phyloP scores from a whole-genome alignment of 2,888 invertebrate genomes.

The Allacma fusca region DNA sequence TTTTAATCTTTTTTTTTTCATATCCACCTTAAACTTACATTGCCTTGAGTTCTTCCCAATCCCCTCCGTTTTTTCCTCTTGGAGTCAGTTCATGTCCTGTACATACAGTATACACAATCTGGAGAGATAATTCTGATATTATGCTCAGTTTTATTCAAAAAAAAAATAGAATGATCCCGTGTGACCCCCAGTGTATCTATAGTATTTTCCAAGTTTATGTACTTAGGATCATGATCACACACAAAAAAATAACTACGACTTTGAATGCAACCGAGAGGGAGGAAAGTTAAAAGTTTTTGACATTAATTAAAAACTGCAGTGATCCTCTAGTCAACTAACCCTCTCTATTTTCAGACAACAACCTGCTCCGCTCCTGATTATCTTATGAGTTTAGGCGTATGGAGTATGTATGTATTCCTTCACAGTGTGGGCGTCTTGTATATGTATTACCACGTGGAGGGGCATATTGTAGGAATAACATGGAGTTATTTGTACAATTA shows the following conservation, averaged over 20 bases:
- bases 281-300: neutral
- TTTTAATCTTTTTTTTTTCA: neutral
- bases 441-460: no score
- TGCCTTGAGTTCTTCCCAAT: neutral
- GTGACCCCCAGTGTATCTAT: neutral
- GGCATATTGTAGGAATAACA: neutral
- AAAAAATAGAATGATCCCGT: conserved; percentile 4
- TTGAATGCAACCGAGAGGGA: neutral
- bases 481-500: neutral
- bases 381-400: neutral
- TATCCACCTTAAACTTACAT: conserved; percentile 5
- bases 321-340: neutral
- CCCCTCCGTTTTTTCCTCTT: neutral
- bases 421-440: neutral
- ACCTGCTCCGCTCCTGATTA: no score
- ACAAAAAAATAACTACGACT: conserved; percentile 8
- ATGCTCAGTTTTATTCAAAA: no score
- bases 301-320: conserved; percentile 23
- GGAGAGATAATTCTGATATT: neutral
- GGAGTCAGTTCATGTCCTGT: neutral
- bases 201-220: conserved; percentile 7
- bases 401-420: no score
- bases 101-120: neutral
- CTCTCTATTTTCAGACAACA: neutral
- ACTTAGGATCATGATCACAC: neutral